Evolutionary conservation across 1,140 invertebrate genomes (phyloP).

Genomic region (Papilio glaucus): DNA sequence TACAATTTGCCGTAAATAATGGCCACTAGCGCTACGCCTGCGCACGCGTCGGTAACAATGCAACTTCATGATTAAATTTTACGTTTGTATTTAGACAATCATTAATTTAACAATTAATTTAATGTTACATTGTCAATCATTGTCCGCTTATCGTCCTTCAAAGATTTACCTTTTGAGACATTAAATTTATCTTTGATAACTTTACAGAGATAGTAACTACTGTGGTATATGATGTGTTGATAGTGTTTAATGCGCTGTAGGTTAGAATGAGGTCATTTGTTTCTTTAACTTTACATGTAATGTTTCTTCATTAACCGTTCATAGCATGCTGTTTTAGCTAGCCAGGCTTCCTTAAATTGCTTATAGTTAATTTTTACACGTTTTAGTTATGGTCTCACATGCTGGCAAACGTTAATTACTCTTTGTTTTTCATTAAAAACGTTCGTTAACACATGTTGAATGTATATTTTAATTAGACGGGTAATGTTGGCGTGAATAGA

Average conservation of each 20-base stretch:
- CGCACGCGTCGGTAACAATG: slow-evolving; percentile 21
- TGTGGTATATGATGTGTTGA: too few species aligned
- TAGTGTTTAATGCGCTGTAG: too few species aligned
- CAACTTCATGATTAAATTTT: not conserved
- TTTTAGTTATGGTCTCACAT: not conserved
- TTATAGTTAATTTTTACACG: too few species aligned
- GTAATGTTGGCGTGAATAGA: not conserved
- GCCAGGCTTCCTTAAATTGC: too few species aligned
- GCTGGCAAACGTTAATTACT: not conserved
- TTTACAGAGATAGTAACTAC: too few species aligned
- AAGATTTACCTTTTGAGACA: too few species aligned
- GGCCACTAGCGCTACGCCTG: slow-evolving; percentile 7
- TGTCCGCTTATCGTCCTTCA: not conserved
- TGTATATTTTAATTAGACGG: not conserved
- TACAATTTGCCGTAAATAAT: slow-evolving; percentile 3
- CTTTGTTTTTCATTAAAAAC: slow-evolving; percentile 11
- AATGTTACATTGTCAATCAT: not conserved
- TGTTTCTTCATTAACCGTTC: too few species aligned
- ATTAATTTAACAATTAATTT: not conserved
- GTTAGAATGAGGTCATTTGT: too few species aligned
- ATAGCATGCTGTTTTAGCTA: too few species aligned
- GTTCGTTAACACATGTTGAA: not conserved
- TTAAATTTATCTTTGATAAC: too few species aligned
- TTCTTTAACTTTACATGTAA: too few species aligned
- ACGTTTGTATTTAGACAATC: not conserved